These are phyloP conservation scores for Takifugu flavidus DNA, from an alignment of 2,113 vertebrate species.

Conservation along the genomic window DNA sequence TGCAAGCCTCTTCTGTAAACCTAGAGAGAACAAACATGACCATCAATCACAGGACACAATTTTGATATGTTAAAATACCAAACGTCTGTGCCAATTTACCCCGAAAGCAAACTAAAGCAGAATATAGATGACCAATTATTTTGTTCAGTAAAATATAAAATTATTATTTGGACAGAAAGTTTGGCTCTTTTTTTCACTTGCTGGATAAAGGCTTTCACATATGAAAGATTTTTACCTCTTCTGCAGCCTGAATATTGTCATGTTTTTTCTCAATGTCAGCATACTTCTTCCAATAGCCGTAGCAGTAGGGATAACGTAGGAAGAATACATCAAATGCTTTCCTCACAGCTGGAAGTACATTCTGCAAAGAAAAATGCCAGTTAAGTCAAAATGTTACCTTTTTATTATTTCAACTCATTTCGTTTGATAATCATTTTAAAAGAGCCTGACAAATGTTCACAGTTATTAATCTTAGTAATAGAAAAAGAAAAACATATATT, in stretches of 20 bases:
- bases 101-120: too few species aligned
- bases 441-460: background rate
- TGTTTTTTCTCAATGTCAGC: conserved; percentile 94
- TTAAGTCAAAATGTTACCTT: background rate
- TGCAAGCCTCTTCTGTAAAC: conserved; percentile 95
- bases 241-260: conserved; percentile 85
- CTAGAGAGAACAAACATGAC: conserved; percentile 74
- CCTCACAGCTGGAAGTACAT: conserved; percentile 83
- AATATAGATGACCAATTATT: too few species aligned
- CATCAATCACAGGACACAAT: background rate
- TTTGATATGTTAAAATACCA: background rate
- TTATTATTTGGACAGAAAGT: background rate
- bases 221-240: conserved; percentile 80
- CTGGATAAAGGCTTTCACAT: background rate
- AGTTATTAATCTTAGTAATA: background rate
- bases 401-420: background rate
- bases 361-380: conserved; percentile 71
- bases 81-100: too few species aligned
- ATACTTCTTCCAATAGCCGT: conserved; percentile 99
- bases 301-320: conserved; percentile 94
- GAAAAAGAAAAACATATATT: background rate
- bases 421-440: background rate
- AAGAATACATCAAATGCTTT: conserved; percentile 94
- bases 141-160: background rate
- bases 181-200: background rate